phyloP scores from a whole-genome alignment of 2,113 vertebrate species.

The Cheirogaleus medius region DNA sequence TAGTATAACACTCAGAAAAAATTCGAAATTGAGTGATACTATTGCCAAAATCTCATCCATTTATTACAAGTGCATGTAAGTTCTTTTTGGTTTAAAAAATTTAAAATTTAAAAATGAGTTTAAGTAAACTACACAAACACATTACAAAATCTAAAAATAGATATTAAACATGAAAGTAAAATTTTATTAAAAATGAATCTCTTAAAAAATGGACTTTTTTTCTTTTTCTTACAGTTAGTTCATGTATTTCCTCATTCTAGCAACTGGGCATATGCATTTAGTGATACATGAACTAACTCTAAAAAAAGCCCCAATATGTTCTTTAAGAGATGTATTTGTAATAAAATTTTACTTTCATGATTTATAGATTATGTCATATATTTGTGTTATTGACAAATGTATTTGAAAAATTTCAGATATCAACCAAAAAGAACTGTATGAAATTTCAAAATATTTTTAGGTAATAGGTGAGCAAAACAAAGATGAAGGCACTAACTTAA shows the following conservation, averaged over 20 bases:
- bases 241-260: neutral
- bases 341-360: neutral
- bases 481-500: neutral
- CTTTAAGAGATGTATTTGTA: neutral
- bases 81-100: neutral
- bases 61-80: neutral
- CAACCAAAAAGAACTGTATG: neutral
- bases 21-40: neutral
- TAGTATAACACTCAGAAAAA: neutral
- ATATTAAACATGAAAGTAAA: neutral
- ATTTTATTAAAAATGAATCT: neutral
- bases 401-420: neutral
- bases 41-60: neutral
- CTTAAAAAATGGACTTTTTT: neutral
- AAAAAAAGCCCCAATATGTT: neutral
- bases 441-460: neutral
- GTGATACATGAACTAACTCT: neutral
- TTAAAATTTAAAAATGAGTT: neutral
- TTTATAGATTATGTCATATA: neutral
- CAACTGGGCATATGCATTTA: neutral
- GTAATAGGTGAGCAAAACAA: neutral
- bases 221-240: neutral
- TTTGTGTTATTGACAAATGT: neutral
- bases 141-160: neutral
- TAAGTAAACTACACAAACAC: neutral